Conservation (phyloP, 53 echinoderm and acorn worm genomes). For the Hippasteria phrygiana region DNA sequence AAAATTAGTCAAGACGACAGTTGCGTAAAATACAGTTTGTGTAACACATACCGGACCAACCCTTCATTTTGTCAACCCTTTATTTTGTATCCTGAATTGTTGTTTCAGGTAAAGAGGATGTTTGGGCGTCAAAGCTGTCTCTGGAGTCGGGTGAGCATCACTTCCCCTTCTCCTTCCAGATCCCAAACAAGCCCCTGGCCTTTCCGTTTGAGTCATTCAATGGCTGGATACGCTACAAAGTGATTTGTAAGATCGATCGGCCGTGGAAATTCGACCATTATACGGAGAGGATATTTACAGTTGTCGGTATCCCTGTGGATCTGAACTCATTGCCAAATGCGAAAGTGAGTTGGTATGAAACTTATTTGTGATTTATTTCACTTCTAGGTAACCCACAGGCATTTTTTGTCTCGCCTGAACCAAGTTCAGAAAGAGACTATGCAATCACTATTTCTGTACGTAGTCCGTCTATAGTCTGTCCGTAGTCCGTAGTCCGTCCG, state of each 20-base stretch:
- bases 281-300: slow-evolving; percentile 59
- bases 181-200: slow-evolving; percentile 55
- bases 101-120: not conserved
- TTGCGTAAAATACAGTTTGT: no score
- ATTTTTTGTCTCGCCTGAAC: no score
- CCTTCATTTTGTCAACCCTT: not conserved
- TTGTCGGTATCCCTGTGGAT: slow-evolving; percentile 55
- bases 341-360: slow-evolving; percentile 38
- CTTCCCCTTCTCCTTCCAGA: slow-evolving; percentile 70
- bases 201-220: slow-evolving; percentile 61
- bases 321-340: slow-evolving; percentile 62
- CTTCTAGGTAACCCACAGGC: no score
- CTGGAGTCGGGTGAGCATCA: slow-evolving; percentile 66
- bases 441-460: no score
- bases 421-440: no score
- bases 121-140: slow-evolving; percentile 10
- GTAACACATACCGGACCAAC: no score
- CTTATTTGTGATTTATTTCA: not conserved
- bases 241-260: slow-evolving; percentile 69
- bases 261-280: slow-evolving; percentile 79
- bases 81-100: not conserved
- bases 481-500: no score
- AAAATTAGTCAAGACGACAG: no score
- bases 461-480: no score
- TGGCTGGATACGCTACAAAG: slow-evolving; percentile 69